phyloP scores from a whole-genome alignment of 2,797 vertebrate genomes.

The Thamnophis elegans region DNA sequence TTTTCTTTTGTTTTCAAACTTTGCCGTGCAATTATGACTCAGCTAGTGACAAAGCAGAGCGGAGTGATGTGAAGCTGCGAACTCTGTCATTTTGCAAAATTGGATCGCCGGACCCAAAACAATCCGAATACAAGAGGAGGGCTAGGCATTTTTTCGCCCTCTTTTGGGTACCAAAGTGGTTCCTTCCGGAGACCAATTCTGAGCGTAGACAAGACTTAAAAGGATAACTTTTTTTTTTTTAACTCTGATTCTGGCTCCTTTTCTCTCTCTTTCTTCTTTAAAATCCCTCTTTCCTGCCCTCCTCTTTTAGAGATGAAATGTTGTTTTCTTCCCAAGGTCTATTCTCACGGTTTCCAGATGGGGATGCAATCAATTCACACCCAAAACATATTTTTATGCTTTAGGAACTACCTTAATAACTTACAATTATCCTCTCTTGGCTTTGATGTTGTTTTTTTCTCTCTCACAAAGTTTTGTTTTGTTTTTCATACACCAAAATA shows the following conservation, averaged over 20 bases:
- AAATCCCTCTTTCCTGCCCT: too few species aligned
- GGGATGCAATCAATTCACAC: neutral
- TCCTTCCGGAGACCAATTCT: neutral
- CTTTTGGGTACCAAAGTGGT: neutral
- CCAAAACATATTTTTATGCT: neutral
- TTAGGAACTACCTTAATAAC: neutral
- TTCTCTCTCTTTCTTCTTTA: neutral
- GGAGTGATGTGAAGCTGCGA: neutral
- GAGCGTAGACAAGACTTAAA: neutral
- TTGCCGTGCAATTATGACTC: conserved; percentile 22
- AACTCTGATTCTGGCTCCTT: neutral
- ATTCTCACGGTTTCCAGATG: neutral
- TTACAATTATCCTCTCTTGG: neutral
- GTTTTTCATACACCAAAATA: neutral
- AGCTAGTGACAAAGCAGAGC: neutral
- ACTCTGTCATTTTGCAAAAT: neutral
- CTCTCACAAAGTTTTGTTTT: neutral
- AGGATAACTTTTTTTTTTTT: neutral
- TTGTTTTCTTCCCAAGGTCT: neutral
- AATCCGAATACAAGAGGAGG: neutral
- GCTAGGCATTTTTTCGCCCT: too few species aligned
- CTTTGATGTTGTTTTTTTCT: neutral
- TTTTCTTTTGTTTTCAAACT: conserved; percentile 19
- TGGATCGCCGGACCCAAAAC: neutral
- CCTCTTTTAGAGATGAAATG: neutral